Evolutionary conservation across 2,797 vertebrate genomes (phyloP).

Genomic region (Hyperoplus immaculatus): DNA sequence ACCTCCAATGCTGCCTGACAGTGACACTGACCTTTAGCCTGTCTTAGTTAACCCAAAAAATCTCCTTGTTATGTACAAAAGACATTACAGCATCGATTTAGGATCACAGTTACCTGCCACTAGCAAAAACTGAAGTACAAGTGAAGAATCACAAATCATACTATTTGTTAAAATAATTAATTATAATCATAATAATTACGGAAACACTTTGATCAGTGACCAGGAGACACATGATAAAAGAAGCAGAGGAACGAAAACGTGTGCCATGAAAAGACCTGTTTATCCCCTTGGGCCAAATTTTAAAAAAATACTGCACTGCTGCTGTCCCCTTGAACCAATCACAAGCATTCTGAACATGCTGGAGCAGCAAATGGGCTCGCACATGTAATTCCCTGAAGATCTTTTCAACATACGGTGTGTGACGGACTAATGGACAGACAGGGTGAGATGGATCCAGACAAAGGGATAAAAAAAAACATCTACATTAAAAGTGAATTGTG

Average conservation of each 20-base stretch:
- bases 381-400: constrained; percentile 19
- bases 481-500: neutral
- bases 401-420: constrained; percentile 4
- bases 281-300: constrained; percentile 34
- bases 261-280: neutral
- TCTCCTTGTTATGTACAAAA: neutral
- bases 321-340: constrained; percentile 6
- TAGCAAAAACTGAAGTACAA: neutral
- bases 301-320: constrained; percentile 14
- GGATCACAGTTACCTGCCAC: neutral
- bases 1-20: constrained; percentile 32
- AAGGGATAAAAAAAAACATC: neutral
- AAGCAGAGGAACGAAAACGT: constrained; percentile 26
- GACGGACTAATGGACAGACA: neutral
- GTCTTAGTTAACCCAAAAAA: constrained; percentile 11
- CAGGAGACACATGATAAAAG: neutral
- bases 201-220: neutral
- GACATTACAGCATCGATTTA: neutral
- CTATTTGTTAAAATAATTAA: neutral
- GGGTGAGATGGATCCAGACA: neutral
- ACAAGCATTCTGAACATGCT: constrained; percentile 5
- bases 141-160: neutral
- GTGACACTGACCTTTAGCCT: constrained; percentile 38
- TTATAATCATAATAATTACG: too few relatives aligned
- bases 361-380: constrained; percentile 20